Percentiles rank a stretch among this genome's conserved stretches.
Evolutionary conservation across 2,888 invertebrate genomes (phyloP).

Genomic region (Macroteleia sp.): DNA sequence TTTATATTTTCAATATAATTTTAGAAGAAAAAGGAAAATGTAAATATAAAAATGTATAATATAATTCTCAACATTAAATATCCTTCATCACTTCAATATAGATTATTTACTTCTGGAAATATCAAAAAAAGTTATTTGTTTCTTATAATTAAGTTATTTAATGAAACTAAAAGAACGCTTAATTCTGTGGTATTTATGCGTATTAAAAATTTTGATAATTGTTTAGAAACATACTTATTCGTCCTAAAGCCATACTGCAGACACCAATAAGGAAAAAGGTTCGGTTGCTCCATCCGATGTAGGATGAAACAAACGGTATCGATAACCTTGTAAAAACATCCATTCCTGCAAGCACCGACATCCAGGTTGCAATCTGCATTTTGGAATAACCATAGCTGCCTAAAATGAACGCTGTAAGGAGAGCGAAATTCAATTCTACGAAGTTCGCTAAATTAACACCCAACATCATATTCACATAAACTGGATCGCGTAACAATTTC

Average conservation of each 20-base stretch:
- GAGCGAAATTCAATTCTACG: constrained; percentile 89
- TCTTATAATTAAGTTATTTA: too few relatives aligned
- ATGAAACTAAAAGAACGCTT: too few relatives aligned
- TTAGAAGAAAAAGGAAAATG: too few relatives aligned
- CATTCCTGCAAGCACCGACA: constrained; percentile 88
- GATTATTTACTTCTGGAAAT: too few relatives aligned
- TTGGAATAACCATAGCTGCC: constrained; percentile 87
- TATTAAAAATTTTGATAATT: too few relatives aligned
- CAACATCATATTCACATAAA: constrained; percentile 89
- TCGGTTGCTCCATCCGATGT: constrained; percentile 89
- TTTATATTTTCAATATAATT: too few relatives aligned
- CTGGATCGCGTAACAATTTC: constrained; percentile 88
- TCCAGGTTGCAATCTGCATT: constrained; percentile 87
- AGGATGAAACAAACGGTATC: constrained; percentile 88
- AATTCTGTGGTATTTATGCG: too few relatives aligned
- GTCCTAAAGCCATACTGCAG: constrained; percentile 87
- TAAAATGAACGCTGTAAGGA: constrained; percentile 90
- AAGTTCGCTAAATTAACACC: constrained; percentile 90
- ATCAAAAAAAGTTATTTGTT: too few relatives aligned
- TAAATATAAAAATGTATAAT: too few relatives aligned
- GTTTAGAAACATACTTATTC: constrained; percentile 87
- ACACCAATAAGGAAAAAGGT: constrained; percentile 89
- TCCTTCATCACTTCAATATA: too few relatives aligned
- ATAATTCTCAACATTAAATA: too few relatives aligned
- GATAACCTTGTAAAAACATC: constrained; percentile 88